These are phyloP conservation scores for Myotis davidii DNA, from an alignment of 2,113 vertebrate genomes.

Conservation along the genomic window DNA sequence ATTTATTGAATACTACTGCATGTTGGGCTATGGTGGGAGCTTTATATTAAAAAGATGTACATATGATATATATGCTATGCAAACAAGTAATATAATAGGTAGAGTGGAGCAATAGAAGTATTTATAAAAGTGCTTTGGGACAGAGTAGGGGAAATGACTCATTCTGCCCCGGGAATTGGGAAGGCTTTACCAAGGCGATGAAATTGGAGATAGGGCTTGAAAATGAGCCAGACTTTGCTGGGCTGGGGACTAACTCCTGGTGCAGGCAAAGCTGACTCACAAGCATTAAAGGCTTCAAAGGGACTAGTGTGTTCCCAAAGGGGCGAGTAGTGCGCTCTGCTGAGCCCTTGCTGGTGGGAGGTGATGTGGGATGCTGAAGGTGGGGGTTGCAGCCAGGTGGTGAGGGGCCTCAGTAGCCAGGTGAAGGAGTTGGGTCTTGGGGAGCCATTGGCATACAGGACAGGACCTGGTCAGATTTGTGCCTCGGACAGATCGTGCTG, in stretches of 20 bases:
- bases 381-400: not conserved
- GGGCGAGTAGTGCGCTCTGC: not conserved
- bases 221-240: not conserved
- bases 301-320: not conserved
- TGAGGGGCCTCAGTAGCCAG: not conserved
- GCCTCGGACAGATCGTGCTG: not conserved
- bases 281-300: not conserved
- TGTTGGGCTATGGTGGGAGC: not conserved
- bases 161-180: not conserved
- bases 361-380: not conserved
- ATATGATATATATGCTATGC: not conserved
- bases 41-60: not conserved
- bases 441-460: not conserved
- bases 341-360: not conserved
- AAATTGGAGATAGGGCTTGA: not conserved
- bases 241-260: not conserved
- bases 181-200: not conserved
- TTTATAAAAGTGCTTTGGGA: not conserved
- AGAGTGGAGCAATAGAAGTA: not conserved
- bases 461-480: not conserved
- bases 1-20: not conserved
- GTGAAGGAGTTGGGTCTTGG: not conserved
- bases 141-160: not conserved
- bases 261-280: not conserved
- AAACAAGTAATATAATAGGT: not conserved